These are phyloP conservation scores for Malurus splendens DNA, from an alignment of 2,797 vertebrate species.

Conservation along the genomic window DNA sequence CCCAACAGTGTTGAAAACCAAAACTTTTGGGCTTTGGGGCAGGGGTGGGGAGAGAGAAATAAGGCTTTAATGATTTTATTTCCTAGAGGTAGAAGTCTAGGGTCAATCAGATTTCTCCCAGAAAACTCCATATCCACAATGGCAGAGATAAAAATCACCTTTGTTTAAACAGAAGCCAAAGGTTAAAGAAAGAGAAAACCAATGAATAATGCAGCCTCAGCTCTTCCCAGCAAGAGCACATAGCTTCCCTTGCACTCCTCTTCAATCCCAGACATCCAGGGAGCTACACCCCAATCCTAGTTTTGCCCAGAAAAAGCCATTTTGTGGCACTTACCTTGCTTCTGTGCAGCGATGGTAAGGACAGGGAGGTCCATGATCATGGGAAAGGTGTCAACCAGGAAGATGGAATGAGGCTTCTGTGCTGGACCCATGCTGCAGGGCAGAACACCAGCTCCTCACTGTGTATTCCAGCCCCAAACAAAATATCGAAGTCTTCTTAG, in stretches of 20 bases:
- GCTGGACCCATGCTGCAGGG: neutral
- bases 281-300: neutral
- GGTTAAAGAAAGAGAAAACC: neutral
- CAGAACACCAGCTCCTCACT: neutral
- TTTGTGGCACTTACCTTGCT: neutral
- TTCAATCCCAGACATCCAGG: neutral
- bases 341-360: neutral
- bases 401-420: neutral
- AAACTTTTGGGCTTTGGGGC: neutral
- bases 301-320: neutral
- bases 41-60: rapidly evolving
- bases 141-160: neutral
- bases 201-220: neutral
- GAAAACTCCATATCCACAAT: neutral
- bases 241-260: neutral
- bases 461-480: neutral
- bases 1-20: neutral
- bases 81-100: neutral
- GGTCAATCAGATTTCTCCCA: neutral
- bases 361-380: rapidly evolving
- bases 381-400: neutral
- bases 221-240: neutral
- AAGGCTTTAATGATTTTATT: neutral
- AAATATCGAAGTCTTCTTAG: neutral
- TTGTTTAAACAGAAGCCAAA: neutral